Conservation (phyloP, 2,797 vertebrate species). For the Eupleurogrammus muticus region DNA sequence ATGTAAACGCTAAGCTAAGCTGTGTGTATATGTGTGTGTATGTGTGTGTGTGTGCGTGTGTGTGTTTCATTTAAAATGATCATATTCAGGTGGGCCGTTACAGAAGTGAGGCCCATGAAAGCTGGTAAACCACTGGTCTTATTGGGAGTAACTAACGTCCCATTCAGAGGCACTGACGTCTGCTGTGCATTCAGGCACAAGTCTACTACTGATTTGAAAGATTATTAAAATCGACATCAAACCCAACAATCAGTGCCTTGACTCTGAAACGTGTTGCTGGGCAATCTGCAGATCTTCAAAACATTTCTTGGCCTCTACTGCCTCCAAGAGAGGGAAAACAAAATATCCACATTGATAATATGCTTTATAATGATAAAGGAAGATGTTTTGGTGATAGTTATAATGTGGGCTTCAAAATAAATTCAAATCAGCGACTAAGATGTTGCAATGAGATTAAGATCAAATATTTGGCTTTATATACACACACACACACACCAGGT, state of each 20-base stretch:
- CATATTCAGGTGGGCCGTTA: neutral
- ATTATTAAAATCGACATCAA: neutral
- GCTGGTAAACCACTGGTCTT: neutral
- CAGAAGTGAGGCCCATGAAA: neutral
- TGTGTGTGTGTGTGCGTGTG: too few species aligned
- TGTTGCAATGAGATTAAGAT: constrained; percentile 24
- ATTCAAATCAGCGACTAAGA: constrained; percentile 27
- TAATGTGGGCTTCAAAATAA: constrained; percentile 26
- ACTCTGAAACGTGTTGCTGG: neutral
- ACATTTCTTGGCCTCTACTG: neutral
- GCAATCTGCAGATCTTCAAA: neutral
- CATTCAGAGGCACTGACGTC: neutral
- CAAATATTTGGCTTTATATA: constrained; percentile 29
- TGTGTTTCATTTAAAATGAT: neutral
- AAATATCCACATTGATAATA: constrained; percentile 3
- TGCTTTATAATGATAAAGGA: constrained; percentile 8
- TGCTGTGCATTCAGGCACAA: neutral
- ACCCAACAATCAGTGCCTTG: neutral
- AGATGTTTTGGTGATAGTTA: constrained; percentile 11
- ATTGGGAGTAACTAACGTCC: neutral
- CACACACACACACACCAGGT: constrained; percentile 24
- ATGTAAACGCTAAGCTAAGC: neutral
- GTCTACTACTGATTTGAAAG: constrained; percentile 22
- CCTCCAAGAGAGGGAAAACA: neutral
- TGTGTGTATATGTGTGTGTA: too few species aligned